Evolutionary conservation across 2,888 invertebrate genomes (phyloP), one percentile per base, ranked within the genome.

Genomic region (Heliconius charithonia): DNA sequence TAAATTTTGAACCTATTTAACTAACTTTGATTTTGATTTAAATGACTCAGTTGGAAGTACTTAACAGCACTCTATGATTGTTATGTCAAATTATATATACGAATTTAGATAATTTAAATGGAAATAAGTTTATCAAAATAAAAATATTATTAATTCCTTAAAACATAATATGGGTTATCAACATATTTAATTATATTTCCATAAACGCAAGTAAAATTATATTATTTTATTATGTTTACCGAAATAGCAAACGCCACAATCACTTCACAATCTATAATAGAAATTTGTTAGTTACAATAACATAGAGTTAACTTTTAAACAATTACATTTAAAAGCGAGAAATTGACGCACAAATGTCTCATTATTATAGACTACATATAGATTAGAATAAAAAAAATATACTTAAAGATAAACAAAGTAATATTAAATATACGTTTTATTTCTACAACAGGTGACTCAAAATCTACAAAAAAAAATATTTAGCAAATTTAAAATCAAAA

Each of bases 401-500:
- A 32, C 41, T 25, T 41, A 32, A 71, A 13, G 9, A 32, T 6
- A 51, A 4, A 4, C 56, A 29, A 71, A 29, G 2, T 13, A 56
- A 56, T 22, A 29, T 56, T 37, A 25, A 63, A 41, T 41, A 25
- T 66, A 32, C 32, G n/a, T n/a, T 56, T 71, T 6, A 56, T 29
- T 29, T 32, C 71, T 71, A 56, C 4, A 32, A 59, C 32, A 72
- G 16, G 37, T 72, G 71, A 32, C 32, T 72, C 56, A 72, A 59
- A n/a, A 72, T 59, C 72, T 37, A 72, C 72, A 25, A 59, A 29
- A 59, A 72, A 32, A 29, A 63, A 37, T 19, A 66, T 56, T 67
- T 45, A 72, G 65, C 41, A 29, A 77, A 77, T 66, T 77, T 56
- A 72, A 37, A 77, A 72, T 72, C 12, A 71, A 76, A 65, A 73